Conservation (phyloP, 2,797 vertebrate genomes). For the Eidolon dupreanum region DNA sequence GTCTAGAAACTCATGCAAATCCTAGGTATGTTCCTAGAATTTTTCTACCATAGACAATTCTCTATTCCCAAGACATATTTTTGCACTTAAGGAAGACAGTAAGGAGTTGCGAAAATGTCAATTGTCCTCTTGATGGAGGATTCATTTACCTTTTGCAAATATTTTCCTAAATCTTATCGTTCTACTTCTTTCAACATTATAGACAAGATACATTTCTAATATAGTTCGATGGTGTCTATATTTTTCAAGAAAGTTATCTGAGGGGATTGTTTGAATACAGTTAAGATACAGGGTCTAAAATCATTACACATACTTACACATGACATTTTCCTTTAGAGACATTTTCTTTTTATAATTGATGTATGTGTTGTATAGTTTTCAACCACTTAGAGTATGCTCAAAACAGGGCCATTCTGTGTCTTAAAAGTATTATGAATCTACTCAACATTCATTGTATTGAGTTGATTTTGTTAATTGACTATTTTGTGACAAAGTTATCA, state of each 20-base stretch:
- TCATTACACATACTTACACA: not conserved
- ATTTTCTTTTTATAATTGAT: not conserved
- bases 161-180: not conserved
- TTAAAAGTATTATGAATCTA: not conserved
- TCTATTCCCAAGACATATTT: not conserved
- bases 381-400: not conserved
- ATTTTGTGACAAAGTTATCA: not conserved
- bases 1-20: not conserved
- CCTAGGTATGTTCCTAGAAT: not conserved
- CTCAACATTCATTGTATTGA: not conserved
- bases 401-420: not conserved
- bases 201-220: not conserved
- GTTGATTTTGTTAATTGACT: not conserved
- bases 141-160: not conserved
- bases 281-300: not conserved
- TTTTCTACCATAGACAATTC: not conserved
- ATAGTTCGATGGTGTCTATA: not conserved
- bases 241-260: not conserved
- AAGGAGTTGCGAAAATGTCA: not conserved
- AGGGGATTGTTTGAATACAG: not conserved
- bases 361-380: not conserved
- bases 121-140: not conserved
- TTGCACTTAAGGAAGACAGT: not conserved
- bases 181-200: not conserved
- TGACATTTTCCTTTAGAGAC: not conserved